Evolutionary conservation across 2,888 invertebrate genomes (phyloP), one percentile per base, ranked within the genome.

Genomic region (Marasmarcha lunaedactyla): DNA sequence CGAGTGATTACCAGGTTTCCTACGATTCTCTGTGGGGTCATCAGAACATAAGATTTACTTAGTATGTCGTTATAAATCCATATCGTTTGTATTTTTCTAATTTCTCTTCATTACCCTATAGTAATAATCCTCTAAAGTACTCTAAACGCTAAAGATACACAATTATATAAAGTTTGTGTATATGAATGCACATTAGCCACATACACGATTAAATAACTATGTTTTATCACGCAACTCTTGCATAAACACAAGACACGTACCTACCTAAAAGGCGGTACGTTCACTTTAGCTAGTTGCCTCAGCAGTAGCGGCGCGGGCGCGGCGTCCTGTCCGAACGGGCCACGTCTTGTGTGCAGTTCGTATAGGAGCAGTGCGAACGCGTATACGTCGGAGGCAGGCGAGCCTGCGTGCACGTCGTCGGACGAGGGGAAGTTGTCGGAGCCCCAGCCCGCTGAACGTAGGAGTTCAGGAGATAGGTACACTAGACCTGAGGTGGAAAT

Each of bases 281-380:
- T 71, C 0, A 84, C 77, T 25, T 77, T 66, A 36, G 89, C 88
- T 35, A 91, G 65, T 45, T 84, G 84, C 38, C 87, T 85, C 36
- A 91, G 64, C 44, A 90, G 85, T 48, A 65, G 46, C 54, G 92
- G 91, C 47, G 90, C 86, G 0, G 89, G 85, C 1, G 89, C 87
- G 1, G 91, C 84, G 49, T 86, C 89, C 10, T 85, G 85, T 0
- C 94, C 94, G 59, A 92, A 96, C 0, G 96, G 95, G 0, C 97
- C 96, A 44, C 89, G 88, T 0, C 97, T 83, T 10, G 92, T 90
- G 61, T 95, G 91, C 49, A 97, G 86, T 72, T 97, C 97, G 64
- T 94, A 95, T 35, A 97, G 78, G 37, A 97, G 89, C 37, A 97
- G 90, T 0, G 90, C 92, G 65, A 97, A 97, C 1, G 94, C 92